Conservation (phyloP, 2,888 invertebrate species). For the Eilema caniola region DNA sequence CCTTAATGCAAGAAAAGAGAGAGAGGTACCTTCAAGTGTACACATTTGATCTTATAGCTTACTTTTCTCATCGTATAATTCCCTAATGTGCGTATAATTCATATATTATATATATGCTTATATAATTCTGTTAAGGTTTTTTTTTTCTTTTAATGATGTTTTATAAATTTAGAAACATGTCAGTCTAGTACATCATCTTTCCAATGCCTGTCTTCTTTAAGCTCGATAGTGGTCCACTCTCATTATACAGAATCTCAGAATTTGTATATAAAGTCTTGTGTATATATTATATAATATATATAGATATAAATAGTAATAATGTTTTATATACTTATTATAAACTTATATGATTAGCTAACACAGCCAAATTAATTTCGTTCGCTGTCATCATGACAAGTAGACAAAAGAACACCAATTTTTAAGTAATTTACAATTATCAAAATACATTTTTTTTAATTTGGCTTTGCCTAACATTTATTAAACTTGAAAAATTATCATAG, state of each 20-base stretch:
- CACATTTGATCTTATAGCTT: background rate
- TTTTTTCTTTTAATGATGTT: background rate
- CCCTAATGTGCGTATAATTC: too few species aligned
- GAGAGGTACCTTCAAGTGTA: background rate
- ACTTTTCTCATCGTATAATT: background rate
- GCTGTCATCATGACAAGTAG: background rate
- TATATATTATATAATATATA: background rate
- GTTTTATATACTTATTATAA: background rate
- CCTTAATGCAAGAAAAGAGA: background rate
- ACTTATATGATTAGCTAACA: conserved; percentile 8
- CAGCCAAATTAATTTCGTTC: conserved; percentile 14
- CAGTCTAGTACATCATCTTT: conserved; percentile 20
- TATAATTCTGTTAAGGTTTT: background rate
- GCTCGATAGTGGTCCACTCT: conserved; percentile 27
- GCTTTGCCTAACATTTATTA: background rate
- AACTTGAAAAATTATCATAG: background rate
- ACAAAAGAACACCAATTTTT: background rate
- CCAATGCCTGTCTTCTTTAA: conserved; percentile 21
- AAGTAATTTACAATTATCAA: background rate
- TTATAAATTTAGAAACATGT: conserved; percentile 6
- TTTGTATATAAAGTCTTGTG: conserved; percentile 13
- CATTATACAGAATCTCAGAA: conserved; percentile 9
- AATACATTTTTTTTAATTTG: conserved; percentile 3
- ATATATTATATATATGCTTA: background rate
- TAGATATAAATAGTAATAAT: background rate